Percentiles rank a stretch among this genome's conserved stretches.
These are phyloP conservation scores for Accipiter cooperii DNA, from an alignment of 2,113 vertebrate species.

Conservation along the genomic window DNA sequence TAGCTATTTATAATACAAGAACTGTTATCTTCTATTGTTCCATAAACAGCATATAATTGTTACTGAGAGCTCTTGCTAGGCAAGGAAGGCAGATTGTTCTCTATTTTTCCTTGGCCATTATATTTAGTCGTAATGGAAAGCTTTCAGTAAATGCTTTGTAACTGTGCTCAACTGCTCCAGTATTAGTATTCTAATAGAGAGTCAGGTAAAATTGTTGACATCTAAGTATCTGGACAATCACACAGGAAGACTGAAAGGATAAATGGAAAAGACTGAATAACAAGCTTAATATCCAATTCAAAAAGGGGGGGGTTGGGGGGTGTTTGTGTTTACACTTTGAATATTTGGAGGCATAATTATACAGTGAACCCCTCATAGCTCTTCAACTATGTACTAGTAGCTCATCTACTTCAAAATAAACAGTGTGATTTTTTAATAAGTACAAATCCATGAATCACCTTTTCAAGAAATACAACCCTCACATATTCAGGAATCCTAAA, in stretches of 20 bases:
- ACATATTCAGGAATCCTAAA: neutral
- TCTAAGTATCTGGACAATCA: neutral
- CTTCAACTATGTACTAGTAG: neutral
- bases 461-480: neutral
- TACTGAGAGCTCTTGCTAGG: neutral
- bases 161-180: neutral
- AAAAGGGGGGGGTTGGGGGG: accelerated
- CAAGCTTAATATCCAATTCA: neutral
- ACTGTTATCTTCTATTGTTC: neutral
- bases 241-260: neutral
- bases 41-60: neutral
- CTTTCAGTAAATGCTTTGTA: neutral
- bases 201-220: neutral
- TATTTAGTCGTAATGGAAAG: neutral
- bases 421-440: neutral
- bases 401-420: neutral
- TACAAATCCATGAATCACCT: neutral
- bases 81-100: neutral
- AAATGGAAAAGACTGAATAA: neutral
- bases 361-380: neutral
- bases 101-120: neutral
- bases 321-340: neutral
- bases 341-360: neutral
- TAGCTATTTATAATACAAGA: neutral
- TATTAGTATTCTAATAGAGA: neutral